phyloP scores from a whole-genome alignment of 2,113 vertebrate species.

The Connochaetes taurinus region DNA sequence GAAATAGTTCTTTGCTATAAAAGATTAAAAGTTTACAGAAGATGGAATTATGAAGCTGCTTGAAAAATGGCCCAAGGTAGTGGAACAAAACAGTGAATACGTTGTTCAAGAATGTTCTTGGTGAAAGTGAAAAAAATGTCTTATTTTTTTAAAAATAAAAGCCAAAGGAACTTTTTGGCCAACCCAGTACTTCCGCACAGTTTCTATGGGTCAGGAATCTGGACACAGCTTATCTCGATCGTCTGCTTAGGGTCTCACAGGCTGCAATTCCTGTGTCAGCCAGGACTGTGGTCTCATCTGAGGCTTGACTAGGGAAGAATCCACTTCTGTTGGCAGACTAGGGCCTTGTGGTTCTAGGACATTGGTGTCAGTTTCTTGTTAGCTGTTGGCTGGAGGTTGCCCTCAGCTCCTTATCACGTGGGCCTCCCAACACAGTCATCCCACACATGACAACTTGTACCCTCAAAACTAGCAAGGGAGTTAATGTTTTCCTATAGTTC shows the following conservation, averaged over 20 bases:
- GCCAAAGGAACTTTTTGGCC: background rate
- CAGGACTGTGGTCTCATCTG: conserved; percentile 12
- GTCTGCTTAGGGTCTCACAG: background rate
- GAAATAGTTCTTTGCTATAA: background rate
- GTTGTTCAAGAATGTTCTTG: background rate
- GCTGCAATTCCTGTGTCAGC: background rate
- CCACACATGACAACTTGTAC: background rate
- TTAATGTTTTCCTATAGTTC: background rate
- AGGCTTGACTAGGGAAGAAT: background rate
- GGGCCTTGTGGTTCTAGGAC: background rate
- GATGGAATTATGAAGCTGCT: background rate
- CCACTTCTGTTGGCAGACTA: background rate
- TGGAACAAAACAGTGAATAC: background rate
- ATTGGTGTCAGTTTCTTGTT: background rate
- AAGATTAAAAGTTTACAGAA: background rate
- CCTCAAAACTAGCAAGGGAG: background rate
- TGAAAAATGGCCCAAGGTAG: background rate
- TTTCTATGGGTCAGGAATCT: background rate
- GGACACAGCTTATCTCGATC: background rate
- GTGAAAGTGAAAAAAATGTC: background rate
- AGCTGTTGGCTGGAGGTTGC: background rate
- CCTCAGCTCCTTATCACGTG: background rate
- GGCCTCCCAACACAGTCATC: background rate
- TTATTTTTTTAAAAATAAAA: background rate
- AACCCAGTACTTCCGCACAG: background rate